These are phyloP conservation scores for Oxygymnocypris stewartii DNA, from an alignment of 2,113 vertebrate genomes.

Conservation along the genomic window DNA sequence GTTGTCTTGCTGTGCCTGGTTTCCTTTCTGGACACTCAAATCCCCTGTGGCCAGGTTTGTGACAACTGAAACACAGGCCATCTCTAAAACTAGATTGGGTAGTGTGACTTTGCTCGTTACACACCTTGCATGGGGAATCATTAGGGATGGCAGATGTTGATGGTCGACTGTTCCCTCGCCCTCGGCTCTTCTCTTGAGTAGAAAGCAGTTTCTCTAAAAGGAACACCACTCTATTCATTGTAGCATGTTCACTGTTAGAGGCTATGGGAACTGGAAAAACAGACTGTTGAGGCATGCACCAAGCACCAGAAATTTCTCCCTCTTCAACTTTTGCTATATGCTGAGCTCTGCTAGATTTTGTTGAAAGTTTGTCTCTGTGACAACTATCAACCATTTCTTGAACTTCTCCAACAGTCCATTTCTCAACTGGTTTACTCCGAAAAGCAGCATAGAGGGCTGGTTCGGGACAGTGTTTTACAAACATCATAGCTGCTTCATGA, in stretches of 20 bases:
- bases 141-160: background rate
- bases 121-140: background rate
- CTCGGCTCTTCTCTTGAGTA: background rate
- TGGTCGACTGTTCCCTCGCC: background rate
- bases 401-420: no score
- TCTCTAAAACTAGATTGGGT: no score
- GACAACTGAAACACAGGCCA: background rate
- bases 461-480: background rate
- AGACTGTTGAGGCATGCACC: conserved; percentile 7
- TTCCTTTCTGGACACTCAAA: background rate
- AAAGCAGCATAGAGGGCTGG: background rate
- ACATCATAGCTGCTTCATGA: background rate
- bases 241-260: background rate
- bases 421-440: no score
- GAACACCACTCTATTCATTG: background rate
- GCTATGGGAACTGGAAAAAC: background rate
- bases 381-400: no score
- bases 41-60: background rate
- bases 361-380: no score
- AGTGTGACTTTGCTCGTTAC: background rate
- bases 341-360: no score
- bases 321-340: no score
- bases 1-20: background rate
- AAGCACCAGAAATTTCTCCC: background rate
- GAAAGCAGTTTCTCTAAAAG: background rate